Conservation (phyloP, 2,113 vertebrate species). For the Toxostoma redivivum region DNA sequence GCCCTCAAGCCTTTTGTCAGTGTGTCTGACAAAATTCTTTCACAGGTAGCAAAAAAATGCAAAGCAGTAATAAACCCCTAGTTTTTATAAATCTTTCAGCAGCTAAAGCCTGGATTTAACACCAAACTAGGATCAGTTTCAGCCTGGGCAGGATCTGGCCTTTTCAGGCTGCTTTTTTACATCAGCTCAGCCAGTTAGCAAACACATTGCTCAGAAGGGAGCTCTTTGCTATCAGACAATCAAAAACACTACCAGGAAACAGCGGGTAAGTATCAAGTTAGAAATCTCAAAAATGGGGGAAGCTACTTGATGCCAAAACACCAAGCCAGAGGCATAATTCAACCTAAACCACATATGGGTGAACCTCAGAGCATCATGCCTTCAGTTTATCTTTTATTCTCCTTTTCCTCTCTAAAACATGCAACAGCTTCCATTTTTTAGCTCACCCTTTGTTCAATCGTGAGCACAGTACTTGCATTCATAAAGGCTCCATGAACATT, state of each 20-base stretch:
- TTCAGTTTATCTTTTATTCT: neutral
- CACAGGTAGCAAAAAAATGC: neutral
- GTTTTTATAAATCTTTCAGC: neutral
- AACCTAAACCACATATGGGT: accelerated
- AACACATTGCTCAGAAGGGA: neutral
- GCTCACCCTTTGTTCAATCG: neutral
- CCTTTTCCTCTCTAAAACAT: neutral
- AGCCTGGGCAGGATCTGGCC: neutral
- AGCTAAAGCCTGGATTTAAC: neutral
- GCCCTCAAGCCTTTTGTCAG: neutral
- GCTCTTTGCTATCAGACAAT: neutral
- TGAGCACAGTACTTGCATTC: neutral
- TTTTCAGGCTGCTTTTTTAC: neutral
- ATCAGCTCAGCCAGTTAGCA: neutral
- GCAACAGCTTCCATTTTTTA: neutral
- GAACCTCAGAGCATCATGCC: neutral
- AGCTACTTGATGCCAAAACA: neutral
- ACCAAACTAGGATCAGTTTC: neutral
- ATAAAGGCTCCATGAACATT: neutral
- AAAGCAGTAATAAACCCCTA: neutral
- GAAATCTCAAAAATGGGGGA: neutral
- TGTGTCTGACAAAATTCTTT: neutral
- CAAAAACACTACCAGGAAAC: neutral
- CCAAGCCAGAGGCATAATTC: neutral
- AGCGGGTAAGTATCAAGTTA: neutral